Conservation (phyloP, 2,797 vertebrate species). For the Geotrypetes seraphini region DNA sequence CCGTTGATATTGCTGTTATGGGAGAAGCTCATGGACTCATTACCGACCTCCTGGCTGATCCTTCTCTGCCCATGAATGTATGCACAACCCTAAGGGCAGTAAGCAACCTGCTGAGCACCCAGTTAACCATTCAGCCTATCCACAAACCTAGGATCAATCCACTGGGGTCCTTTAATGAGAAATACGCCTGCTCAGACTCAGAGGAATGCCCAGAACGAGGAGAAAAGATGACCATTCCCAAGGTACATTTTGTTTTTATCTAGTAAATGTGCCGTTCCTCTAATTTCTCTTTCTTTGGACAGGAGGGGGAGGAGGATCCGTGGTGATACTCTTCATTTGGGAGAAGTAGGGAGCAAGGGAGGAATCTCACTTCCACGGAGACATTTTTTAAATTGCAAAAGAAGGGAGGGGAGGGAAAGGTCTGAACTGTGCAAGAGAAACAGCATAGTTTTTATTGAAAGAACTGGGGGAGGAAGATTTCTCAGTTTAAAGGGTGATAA, state of each 20-base stretch:
- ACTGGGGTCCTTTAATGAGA: slow-evolving; percentile 59
- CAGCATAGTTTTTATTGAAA: too few relatives aligned
- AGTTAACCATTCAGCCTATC: slow-evolving; percentile 83
- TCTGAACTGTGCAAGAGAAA: too few relatives aligned
- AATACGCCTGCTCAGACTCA: slow-evolving; percentile 76
- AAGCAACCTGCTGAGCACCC: slow-evolving; percentile 89
- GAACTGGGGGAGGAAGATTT: too few relatives aligned
- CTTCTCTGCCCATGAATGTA: slow-evolving; percentile 82
- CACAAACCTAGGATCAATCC: slow-evolving; percentile 71
- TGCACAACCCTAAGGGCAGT: slow-evolving; percentile 87
- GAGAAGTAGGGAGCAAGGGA: too few relatives aligned
- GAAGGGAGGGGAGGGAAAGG: too few relatives aligned
- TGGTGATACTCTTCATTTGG: too few relatives aligned
- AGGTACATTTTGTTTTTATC: slow-evolving; percentile 64
- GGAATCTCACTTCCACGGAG: too few relatives aligned
- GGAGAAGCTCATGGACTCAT: slow-evolving; percentile 94
- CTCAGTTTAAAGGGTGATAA: too few relatives aligned
- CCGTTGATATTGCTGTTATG: slow-evolving; percentile 92
- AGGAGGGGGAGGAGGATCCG: too few relatives aligned
- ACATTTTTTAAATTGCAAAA: too few relatives aligned
- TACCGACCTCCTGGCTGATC: slow-evolving; percentile 87
- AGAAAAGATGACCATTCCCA: slow-evolving; percentile 81
- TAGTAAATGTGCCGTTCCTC: too few relatives aligned
- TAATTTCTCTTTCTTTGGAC: too few relatives aligned
- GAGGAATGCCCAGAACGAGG: slow-evolving; percentile 76